These are phyloP conservation scores for Calidris pugnax DNA, from an alignment of 2,113 vertebrate genomes.

Conservation along the genomic window DNA sequence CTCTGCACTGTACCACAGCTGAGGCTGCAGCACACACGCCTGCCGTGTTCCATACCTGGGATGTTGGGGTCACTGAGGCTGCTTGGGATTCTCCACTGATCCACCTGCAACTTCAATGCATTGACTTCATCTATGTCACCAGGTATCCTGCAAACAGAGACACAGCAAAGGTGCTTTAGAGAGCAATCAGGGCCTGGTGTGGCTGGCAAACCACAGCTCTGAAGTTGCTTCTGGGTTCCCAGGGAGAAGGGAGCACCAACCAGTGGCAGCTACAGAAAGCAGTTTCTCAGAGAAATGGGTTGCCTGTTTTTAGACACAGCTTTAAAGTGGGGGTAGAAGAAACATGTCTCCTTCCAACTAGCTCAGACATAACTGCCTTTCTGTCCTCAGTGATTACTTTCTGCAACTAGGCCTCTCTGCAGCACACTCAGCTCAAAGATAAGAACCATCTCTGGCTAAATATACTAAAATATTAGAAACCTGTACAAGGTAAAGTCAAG, in stretches of 20 bases:
- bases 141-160: slow-evolving; percentile 79
- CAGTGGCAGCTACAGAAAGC: background rate
- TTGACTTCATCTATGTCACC: slow-evolving; percentile 94
- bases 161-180: background rate
- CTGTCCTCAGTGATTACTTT: background rate
- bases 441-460: background rate
- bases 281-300: background rate
- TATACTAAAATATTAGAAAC: background rate
- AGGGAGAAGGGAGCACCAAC: background rate
- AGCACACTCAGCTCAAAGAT: background rate
- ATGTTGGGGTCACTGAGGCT: slow-evolving; percentile 87
- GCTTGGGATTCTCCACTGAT: slow-evolving; percentile 90
- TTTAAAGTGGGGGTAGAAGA: background rate
- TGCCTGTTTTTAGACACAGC: background rate
- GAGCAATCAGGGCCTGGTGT: background rate
- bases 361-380: background rate
- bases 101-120: slow-evolving; percentile 88
- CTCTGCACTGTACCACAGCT: rapidly evolving
- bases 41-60: slow-evolving; percentile 72
- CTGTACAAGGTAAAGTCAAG: background rate
- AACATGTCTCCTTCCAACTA: background rate
- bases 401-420: background rate
- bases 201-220: background rate
- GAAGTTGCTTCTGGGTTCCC: background rate
- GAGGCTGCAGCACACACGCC: background rate